A percentile compares a stretch with the other conserved stretches of the same genome.
These are phyloP conservation scores for Grallaria varia DNA, from an alignment of 2,113 vertebrate genomes.

Conservation along the genomic window DNA sequence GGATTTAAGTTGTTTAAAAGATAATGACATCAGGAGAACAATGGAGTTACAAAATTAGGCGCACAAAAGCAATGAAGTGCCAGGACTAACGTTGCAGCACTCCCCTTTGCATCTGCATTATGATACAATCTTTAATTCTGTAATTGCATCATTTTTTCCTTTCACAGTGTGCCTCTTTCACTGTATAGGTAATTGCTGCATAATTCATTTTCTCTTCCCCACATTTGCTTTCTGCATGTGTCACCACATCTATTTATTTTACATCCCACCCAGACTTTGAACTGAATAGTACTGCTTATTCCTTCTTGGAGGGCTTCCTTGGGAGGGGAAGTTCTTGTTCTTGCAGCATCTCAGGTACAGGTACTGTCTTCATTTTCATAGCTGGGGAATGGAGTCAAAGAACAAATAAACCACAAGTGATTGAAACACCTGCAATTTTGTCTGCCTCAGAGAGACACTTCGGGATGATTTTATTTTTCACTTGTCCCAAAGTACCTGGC, in stretches of 20 bases:
- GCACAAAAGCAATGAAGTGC: background rate
- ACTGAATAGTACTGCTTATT: background rate
- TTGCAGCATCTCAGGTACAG: background rate
- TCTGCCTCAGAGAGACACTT: background rate
- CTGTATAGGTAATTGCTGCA: background rate
- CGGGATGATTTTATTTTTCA: background rate
- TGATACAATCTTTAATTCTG: conserved; percentile 51
- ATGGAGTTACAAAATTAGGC: background rate
- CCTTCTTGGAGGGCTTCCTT: background rate
- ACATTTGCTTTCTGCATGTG: background rate
- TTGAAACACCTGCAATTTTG: background rate
- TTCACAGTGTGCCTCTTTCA: background rate
- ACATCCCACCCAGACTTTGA: background rate
- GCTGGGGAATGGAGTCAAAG: background rate
- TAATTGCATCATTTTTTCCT: conserved; percentile 28
- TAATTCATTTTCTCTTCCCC: conserved; percentile 16
- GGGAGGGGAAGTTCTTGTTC: background rate
- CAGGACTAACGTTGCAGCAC: background rate
- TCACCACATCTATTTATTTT: background rate
- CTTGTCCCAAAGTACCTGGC: background rate
- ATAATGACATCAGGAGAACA: conserved; percentile 44
- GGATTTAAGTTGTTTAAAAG: conserved; percentile 18
- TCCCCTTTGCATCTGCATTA: conserved; percentile 26
- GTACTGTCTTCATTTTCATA: background rate
- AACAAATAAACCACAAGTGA: background rate